Base-by-base conservation (phyloP, 2,113 vertebrate genomes). In the Callorhinus ursinus region DNA sequence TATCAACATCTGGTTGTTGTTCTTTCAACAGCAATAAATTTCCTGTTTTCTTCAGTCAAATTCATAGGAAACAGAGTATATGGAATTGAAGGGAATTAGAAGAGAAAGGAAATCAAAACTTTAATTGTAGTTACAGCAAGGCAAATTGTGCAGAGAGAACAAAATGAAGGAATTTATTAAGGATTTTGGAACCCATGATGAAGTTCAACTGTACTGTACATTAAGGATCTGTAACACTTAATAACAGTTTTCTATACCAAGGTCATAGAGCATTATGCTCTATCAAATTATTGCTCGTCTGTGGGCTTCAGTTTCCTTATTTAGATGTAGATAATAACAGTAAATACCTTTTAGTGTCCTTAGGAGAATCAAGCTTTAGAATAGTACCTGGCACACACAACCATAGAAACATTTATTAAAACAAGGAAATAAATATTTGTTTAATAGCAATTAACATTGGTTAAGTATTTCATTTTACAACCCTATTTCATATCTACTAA, bases 401-500 rank as follows among this genome's bases (percentile, higher is more conserved):
- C 18, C 61, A 12, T 65, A 0, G 12, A 31, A 71, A 46, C 26
- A 33, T 92, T 72, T 82, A 5, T 81, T 49, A 21, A 93, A 90
- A 87, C 26, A 59, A 90, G n/a, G 19, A 31, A 49, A 82, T 36
- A 49, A 71, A 22, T 84, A 65, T 49, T 72, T 90, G 22, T 63
- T 96, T 92, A 71, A 67, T 55, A 86, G 46, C 15, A 49, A 79
- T 83, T 53, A 39, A 96, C 65, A 28, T 16, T 87, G 21, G 22
- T 33, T 71, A 88, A 22, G 26, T 53, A 76, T 36, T 90, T 82
- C 15, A 51, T 88, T 90, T 95, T 96, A 79, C 3, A 82, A 36
- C n/a, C 22, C 18, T 85, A 21, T 82, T 96, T 93, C 49, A 95
- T 88, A 39, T 88, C 63, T 49, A 83, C 61, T 79, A 86, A 82